Evolutionary conservation across 2,888 invertebrate genomes (phyloP), one percentile per base, ranked within the genome.

Genomic region (Microchrysa polita): DNA sequence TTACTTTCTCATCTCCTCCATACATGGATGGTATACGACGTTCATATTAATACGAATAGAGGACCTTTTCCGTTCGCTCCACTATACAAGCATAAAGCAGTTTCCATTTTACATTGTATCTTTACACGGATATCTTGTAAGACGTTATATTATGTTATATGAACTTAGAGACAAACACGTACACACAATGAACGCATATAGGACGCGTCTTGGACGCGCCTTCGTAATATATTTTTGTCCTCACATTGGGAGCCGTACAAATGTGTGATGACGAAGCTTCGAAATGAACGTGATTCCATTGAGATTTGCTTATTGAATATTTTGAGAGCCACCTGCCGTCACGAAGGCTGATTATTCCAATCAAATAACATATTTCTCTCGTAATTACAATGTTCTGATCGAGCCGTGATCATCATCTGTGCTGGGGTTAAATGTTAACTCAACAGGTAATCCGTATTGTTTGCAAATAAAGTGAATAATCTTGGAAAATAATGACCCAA

Each of bases 321-420:
- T 69, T 55, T 69, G 69, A 57, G 69, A 69, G 12, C 69, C 69
- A 57, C 69, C 69, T 55, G 69, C 69, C 55, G 69, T 10, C 55
- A 20, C 69, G 69, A 69, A 69, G 69, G 69, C 55, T 55, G 69
- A 69, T 69, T 69, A 57, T 69, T 40, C 55, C 40, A 42, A 42
- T 69, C 55, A 69, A 69, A 69, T 69, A 69, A 69, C 69, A 55
- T 69, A 55, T 55, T 69, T 34, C 57, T 69, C 69, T 69, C 57
- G 69, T 57, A 69, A 69, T 69, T 69, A 69, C 34, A 18, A n/a
- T 53, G 20, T 27, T 69, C 42, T 69, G 69, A 69, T 69, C 55
- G 55, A 18, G 57, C 67, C 69, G 55, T 69, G 69, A 55, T 69
- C 55, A 18, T 40, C 55, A 23, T 40, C n/a, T n/a, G n/a, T n/a